Evolutionary conservation across 35 echinoderm and acorn worm species (phyloP).

Genomic region (Anneissia japonica): DNA sequence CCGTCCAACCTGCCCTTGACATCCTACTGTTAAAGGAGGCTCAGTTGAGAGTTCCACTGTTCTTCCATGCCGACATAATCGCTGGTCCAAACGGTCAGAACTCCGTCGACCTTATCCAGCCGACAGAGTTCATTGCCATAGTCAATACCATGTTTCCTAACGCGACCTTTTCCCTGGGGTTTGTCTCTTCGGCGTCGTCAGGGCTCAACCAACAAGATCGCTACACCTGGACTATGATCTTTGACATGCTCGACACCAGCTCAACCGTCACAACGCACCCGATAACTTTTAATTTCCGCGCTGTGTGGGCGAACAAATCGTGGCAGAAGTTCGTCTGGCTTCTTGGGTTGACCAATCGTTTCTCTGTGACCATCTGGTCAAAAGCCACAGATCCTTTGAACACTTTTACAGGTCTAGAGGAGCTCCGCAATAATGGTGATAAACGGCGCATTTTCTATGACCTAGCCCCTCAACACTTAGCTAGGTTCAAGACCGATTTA

Average conservation of each 20-base stretch:
- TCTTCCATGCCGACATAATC: neutral
- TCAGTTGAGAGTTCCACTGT: neutral
- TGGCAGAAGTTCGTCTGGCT: conserved; percentile 14
- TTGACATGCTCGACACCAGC: neutral
- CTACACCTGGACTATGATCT: conserved; percentile 20
- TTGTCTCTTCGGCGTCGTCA: neutral
- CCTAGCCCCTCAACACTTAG: neutral
- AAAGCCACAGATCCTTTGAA: neutral
- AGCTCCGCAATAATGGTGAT: neutral
- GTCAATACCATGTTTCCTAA: conserved; percentile 2
- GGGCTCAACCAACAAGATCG: neutral
- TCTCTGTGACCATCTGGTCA: conserved; percentile 7
- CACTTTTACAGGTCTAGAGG: neutral
- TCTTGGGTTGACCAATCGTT: neutral
- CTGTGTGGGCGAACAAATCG: neutral
- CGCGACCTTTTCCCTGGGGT: neutral
- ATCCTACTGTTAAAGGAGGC: neutral
- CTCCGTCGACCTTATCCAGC: neutral
- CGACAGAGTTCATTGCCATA: neutral
- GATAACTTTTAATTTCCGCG: neutral
- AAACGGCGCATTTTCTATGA: neutral
- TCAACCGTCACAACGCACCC: neutral
- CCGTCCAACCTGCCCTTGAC: neutral
- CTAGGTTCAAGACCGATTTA: neutral
- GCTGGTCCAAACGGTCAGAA: neutral